Percentiles rank a stretch among this genome's conserved stretches.
These are phyloP conservation scores for Dromas ardeola DNA, from an alignment of 2,113 vertebrate species.

Conservation along the genomic window DNA sequence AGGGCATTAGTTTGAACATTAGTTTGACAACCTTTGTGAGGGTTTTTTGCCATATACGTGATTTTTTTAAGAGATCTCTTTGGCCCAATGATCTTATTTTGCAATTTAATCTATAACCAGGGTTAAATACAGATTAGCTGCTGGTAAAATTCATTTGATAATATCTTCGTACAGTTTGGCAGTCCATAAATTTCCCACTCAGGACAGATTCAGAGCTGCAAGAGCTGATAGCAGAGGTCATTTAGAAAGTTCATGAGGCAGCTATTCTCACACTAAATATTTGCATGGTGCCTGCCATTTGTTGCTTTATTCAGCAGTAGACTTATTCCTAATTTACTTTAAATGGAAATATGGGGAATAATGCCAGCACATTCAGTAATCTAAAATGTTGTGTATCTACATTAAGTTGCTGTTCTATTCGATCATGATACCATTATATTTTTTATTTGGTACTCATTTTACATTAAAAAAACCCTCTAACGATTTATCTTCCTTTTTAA, in stretches of 20 bases:
- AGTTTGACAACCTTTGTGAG: not conserved
- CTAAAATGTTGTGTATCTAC: not conserved
- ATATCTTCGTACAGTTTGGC: not conserved
- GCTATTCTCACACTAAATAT: not conserved
- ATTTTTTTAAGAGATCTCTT: not conserved
- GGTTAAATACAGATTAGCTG: not conserved
- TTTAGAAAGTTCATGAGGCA: not conserved
- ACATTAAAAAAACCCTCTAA: not conserved
- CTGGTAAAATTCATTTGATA: not conserved
- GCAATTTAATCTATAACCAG: not conserved
- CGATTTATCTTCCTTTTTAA: slow-evolving; percentile 8
- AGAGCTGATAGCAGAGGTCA: not conserved
- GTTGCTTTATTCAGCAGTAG: not conserved
- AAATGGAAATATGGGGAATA: not conserved
- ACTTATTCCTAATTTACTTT: not conserved
- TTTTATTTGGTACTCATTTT: not conserved
- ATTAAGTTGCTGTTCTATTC: not conserved
- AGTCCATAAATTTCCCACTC: not conserved
- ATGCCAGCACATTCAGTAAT: not conserved
- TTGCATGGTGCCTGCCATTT: not conserved
- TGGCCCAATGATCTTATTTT: not conserved
- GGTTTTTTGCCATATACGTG: not conserved
- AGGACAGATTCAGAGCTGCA: not conserved
- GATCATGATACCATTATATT: not conserved
- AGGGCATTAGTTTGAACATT: not conserved